Conservation (phyloP, 2,113 vertebrate species). For the Grammomys surdaster region DNA sequence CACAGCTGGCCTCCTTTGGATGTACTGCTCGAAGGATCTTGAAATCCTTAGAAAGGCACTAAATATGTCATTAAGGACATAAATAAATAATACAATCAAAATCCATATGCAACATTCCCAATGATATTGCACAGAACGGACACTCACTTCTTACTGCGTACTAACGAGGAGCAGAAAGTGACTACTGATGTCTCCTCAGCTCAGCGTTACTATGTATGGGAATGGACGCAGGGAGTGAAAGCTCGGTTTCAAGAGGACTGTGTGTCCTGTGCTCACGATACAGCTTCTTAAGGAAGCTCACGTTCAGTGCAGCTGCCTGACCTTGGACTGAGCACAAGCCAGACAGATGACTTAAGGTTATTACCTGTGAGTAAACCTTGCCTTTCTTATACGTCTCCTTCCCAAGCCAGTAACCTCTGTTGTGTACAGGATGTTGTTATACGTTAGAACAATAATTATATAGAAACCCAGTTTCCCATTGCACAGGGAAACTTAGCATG, state of each 20-base stretch:
- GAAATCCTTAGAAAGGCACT: slow-evolving; percentile 75
- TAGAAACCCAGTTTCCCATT: background rate
- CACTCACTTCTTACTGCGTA: background rate
- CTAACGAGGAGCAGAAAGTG: slow-evolving; percentile 7
- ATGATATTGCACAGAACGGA: background rate
- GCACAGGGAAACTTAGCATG: background rate
- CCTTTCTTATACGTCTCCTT: slow-evolving; percentile 9
- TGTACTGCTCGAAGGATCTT: slow-evolving; percentile 58
- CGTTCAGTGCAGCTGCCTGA: slow-evolving; percentile 20
- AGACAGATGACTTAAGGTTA: slow-evolving; percentile 28
- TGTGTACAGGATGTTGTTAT: background rate
- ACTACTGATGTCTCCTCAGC: background rate
- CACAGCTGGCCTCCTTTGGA: slow-evolving; percentile 65
- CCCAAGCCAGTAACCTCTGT: slow-evolving; percentile 20
- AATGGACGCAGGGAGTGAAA: background rate
- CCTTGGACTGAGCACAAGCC: slow-evolving; percentile 54
- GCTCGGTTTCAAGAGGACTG: background rate
- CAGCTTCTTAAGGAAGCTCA: slow-evolving; percentile 22
- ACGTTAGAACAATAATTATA: background rate
- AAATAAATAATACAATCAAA: slow-evolving; percentile 65
- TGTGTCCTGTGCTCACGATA: background rate
- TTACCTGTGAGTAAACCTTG: slow-evolving; percentile 14
- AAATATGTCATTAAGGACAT: slow-evolving; percentile 67
- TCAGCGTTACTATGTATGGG: background rate
- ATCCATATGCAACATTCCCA: slow-evolving; percentile 13